phyloP scores from a whole-genome alignment of 2,113 vertebrate genomes.

The Plecturocebus donacophilus region DNA sequence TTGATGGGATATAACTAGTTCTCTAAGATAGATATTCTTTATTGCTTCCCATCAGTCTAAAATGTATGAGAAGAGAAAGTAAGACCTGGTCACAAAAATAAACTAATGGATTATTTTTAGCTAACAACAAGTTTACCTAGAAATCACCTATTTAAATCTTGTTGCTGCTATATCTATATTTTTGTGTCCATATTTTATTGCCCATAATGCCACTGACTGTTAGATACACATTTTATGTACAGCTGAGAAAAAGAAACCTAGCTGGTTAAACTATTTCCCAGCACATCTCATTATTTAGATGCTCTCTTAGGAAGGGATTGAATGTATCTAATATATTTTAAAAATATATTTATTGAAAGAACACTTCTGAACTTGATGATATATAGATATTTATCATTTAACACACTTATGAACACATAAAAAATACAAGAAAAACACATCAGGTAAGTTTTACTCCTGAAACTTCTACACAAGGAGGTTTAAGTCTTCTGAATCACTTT shows the following conservation, averaged over 20 bases:
- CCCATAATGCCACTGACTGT: not conserved
- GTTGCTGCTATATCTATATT: not conserved
- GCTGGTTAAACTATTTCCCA: not conserved
- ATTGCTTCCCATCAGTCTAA: not conserved
- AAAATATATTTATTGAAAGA: not conserved
- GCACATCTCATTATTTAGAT: not conserved
- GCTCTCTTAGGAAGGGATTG: not conserved
- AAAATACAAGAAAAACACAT: not conserved
- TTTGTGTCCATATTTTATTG: not conserved
- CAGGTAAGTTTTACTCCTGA: not conserved
- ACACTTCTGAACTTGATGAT: not conserved
- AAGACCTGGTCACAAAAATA: not conserved
- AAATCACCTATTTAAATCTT: not conserved
- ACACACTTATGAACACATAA: not conserved
- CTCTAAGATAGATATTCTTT: not conserved
- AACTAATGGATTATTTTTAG: not conserved
- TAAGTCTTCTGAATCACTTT: not conserved
- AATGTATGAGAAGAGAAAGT: not conserved
- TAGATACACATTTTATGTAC: not conserved
- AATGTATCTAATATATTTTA: no score
- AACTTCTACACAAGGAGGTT: not conserved
- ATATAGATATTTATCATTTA: not conserved
- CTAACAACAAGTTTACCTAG: not conserved
- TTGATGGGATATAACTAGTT: not conserved
- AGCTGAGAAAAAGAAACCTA: not conserved